A percentile compares a stretch with the other conserved stretches of the same genome.
phyloP scores from a whole-genome alignment of 2,797 vertebrate genomes.

The Lutjanus campechanus region DNA sequence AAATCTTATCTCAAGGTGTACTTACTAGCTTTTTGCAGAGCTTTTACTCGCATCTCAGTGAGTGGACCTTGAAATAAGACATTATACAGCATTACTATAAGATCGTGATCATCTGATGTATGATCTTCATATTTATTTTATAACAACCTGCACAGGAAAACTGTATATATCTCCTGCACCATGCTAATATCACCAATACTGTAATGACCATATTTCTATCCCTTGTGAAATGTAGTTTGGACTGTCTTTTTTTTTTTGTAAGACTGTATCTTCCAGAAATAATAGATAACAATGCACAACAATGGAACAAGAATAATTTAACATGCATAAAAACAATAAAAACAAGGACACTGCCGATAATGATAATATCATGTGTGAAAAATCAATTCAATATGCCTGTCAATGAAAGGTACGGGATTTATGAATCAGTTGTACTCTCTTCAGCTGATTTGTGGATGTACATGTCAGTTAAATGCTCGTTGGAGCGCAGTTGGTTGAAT shows the following conservation, averaged over 20 bases:
- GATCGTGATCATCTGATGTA: not conserved
- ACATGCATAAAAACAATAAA: too few relatives aligned
- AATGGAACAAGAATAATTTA: too few relatives aligned
- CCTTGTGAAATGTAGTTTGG: not conserved
- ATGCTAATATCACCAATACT: not conserved
- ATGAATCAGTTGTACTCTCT: not conserved
- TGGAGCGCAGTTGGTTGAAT: constrained; percentile 44
- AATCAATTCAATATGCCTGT: not conserved
- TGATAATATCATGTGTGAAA: not conserved
- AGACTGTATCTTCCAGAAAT: not conserved
- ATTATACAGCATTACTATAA: not conserved
- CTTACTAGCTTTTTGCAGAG: not conserved
- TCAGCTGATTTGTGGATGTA: constrained; percentile 28
- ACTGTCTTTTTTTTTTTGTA: not conserved
- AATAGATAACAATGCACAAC: too few relatives aligned
- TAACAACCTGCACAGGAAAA: not conserved
- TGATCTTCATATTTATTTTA: not conserved
- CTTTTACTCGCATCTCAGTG: not conserved
- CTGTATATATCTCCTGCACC: not conserved
- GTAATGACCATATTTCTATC: not conserved
- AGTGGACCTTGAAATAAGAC: not conserved
- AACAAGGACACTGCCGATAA: too few relatives aligned
- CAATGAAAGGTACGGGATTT: not conserved
- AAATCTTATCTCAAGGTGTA: not conserved
- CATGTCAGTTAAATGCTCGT: constrained; percentile 26